Evolutionary conservation across 2,888 invertebrate species (phyloP).

Genomic region (Polyommatus icarus): DNA sequence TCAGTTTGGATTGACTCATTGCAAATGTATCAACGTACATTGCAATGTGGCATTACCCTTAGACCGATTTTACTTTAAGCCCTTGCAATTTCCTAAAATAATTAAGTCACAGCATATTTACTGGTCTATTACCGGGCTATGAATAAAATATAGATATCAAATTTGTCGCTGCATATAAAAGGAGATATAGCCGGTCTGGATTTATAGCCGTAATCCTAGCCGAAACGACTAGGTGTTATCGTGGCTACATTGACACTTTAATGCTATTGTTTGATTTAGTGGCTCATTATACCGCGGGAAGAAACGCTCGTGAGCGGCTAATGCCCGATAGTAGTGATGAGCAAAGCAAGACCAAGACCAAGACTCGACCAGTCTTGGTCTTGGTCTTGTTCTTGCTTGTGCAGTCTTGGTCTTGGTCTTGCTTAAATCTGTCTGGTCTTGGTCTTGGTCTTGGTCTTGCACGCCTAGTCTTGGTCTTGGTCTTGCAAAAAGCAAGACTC

Average conservation of each 20-base stretch:
- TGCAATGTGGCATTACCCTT: neutral
- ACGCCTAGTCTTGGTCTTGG: no score
- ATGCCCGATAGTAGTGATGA: no score
- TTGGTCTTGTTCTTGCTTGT: no score
- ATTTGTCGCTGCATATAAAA: constrained; percentile 50
- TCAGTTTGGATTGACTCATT: no score
- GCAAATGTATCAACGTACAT: no score
- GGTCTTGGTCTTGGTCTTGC: no score
- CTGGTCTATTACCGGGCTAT: neutral
- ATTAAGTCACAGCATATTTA: neutral
- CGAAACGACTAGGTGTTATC: constrained; percentile 77
- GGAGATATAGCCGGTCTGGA: constrained; percentile 60
- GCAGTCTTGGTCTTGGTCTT: no score
- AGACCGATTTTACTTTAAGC: neutral
- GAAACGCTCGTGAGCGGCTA: constrained; percentile 65
- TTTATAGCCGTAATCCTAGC: constrained; percentile 76
- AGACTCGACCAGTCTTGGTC: no score
- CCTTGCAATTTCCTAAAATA: neutral
- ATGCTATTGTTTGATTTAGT: constrained; percentile 81
- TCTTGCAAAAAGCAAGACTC: no score
- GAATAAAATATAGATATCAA: constrained; percentile 19
- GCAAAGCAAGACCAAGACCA: no score
- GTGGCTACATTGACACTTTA: constrained; percentile 77
- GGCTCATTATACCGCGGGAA: constrained; percentile 75
- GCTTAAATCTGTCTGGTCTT: no score